Evolutionary conservation across 2,113 vertebrate species (phyloP).

Genomic region (Pangasianodon gigas): DNA sequence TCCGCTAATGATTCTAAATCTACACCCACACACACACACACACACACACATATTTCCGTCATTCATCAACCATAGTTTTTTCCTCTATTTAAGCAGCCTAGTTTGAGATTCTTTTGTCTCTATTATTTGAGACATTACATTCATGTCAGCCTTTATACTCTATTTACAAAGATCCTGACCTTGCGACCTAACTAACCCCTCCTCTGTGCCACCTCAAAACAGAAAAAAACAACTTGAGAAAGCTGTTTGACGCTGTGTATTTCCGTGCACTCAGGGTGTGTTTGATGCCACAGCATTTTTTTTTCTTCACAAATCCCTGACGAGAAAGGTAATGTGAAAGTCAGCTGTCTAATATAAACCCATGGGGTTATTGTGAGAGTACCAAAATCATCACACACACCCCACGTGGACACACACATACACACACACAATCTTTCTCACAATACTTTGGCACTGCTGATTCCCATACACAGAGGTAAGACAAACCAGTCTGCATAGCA

Average conservation of each 20-base stretch:
- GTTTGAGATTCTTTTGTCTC: background rate
- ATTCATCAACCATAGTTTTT: background rate
- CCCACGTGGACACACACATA: background rate
- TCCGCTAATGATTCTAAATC: background rate
- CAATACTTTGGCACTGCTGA: background rate
- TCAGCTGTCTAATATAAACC: background rate
- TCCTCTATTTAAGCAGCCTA: background rate
- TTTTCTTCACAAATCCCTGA: background rate
- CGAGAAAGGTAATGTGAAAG: background rate
- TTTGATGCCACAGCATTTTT: background rate
- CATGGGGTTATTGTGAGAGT: background rate
- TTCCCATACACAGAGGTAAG: slow-evolving; percentile 39
- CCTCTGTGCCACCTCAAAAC: slow-evolving; percentile 1
- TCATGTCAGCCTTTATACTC: no score
- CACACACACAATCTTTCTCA: background rate
- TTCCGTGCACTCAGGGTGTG: background rate
- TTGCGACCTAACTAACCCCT: background rate
- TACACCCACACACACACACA: background rate
- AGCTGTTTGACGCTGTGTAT: background rate
- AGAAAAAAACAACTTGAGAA: slow-evolving; percentile 4
- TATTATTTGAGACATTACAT: background rate
- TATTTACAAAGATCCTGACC: background rate
- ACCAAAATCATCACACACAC: background rate
- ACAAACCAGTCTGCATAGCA: background rate
- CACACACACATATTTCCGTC: background rate